Base-by-base conservation (phyloP, 2,797 vertebrate species). In the Florisuga fusca region DNA sequence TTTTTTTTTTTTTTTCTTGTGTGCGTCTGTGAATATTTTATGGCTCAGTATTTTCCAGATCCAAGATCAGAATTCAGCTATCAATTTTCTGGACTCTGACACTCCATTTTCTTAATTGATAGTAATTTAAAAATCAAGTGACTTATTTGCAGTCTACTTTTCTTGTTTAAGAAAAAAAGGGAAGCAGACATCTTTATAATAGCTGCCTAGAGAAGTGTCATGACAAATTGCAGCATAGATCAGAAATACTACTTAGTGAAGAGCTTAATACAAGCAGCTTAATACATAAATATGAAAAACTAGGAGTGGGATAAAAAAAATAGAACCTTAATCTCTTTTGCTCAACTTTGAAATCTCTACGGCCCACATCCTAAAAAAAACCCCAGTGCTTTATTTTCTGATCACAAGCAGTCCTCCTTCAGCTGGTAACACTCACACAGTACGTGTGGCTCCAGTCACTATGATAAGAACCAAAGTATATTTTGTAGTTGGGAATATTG, bases 241-340 rank as follows among this genome's bases (percentile, higher is more conserved):
- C 95, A 95, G 90, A 95, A 97, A 94, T 83, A 94, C 72, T 94
- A 89, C 95, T 96, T 94, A 96, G 93, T 33, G 61, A 89, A 90
- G 93, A 87, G 93, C 96, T 96, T 96, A 97, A 93, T 93, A 94
- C 89, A 97, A 96, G 95, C 94, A 94, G 96, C 94, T 97, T 96
- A 96, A 94, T 95, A 91, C 61, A 94, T 77, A 96, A 91, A 96
- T 93, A 95, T 25, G 91, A 94, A 94, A 96, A 96, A 94, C 90
- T 89, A 79, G 80, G 61, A 94, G 87, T 46, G 54, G 77, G 93
- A 94, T 84, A 90, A 93, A 95, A 91, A 91, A 94, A 87, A 63
- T 34, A 91, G 74, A 94, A 96, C 72, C 86, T 53, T 97, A 94
- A 96, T 96, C 93, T 96, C 94, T 96, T 95, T 95, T 96, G 91